Evolutionary conservation across 2,113 vertebrate genomes (phyloP), one percentile per base, ranked within the genome.

Genomic region (Cyprinodon tularosa): DNA sequence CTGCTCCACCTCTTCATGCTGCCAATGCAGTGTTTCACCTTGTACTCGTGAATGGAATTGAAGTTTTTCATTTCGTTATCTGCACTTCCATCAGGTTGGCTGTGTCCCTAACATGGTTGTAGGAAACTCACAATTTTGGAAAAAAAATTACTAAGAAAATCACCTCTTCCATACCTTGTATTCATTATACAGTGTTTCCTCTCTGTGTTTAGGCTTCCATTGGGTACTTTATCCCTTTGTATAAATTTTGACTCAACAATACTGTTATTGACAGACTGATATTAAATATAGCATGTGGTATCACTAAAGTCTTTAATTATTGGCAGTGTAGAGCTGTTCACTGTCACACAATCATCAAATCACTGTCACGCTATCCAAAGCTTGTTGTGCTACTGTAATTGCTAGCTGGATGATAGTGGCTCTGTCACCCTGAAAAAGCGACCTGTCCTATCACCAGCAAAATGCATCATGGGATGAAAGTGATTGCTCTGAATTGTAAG

Each of bases 401-500:
- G 81, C 78, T 45, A 78, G 76, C 75, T 77, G 77, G 76, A 81
- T 81, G 85, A 90, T 80, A 37, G 81, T 57, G 1, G 39, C 80
- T 60, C 77, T 62, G 75, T 87, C 79, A 47, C 80, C 76, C 88
- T 71, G 76, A 78, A 71, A 82, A 72, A 82, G 87, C 78, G 70
- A 86, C 82, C 82, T 39, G 29, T 83, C 82, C 82, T 75, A 79
- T 88, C 83, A 81, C 83, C 68, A 3, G 11, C 45, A 59, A 81
- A 88, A 78, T 89, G 90, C 88, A 90, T 91, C 88, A 84, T 71
- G 84, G 88, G 86, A 86, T 66, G 86, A 86, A 86, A 91, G 86
- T 89, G 90, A 91, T 91, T 89, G 90, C 88, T 86, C 82, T 71
- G 85, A 86, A 84, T 85, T 84, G 85, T 90, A 85, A 90, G 87